phyloP scores from a whole-genome alignment of 2,888 invertebrate species.

The Phorcus lineatus region DNA sequence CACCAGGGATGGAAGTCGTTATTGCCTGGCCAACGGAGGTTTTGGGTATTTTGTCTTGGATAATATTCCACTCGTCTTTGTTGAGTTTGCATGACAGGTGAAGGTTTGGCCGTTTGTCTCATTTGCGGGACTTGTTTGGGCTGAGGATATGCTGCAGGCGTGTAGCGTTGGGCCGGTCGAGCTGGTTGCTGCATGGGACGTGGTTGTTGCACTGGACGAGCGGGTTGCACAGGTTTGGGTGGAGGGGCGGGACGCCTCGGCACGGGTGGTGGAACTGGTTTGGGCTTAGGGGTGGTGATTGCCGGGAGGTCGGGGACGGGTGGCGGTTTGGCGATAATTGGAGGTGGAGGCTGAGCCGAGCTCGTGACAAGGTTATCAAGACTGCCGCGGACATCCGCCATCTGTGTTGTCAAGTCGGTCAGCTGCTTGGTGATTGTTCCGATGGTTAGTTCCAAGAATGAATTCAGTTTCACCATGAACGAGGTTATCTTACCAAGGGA shows the following conservation, averaged over 20 bases:
- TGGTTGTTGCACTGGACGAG: background rate
- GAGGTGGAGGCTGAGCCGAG: background rate
- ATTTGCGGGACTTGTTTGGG: no score
- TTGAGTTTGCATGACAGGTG: background rate
- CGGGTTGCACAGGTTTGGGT: background rate
- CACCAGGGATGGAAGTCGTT: background rate
- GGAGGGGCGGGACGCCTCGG: background rate
- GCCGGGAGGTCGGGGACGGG: background rate
- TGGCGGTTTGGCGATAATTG: background rate
- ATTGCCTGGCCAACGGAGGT: background rate
- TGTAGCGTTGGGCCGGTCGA: background rate
- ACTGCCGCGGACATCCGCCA: background rate
- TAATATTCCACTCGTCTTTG: background rate
- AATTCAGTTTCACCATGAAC: background rate
- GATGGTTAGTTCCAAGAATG: conserved; percentile 1
- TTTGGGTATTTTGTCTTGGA: background rate
- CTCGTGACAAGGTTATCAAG: background rate
- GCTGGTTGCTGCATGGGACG: background rate
- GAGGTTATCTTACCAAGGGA: background rate
- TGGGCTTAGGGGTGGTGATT: background rate
- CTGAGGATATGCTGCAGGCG: background rate
- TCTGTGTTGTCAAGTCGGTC: background rate
- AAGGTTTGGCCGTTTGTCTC: background rate
- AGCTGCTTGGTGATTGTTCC: background rate
- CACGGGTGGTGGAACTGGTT: background rate